Evolutionary conservation across 2,797 vertebrate genomes (phyloP), one percentile per base, ranked within the genome.

Genomic region (Labroides dimidiatus): DNA sequence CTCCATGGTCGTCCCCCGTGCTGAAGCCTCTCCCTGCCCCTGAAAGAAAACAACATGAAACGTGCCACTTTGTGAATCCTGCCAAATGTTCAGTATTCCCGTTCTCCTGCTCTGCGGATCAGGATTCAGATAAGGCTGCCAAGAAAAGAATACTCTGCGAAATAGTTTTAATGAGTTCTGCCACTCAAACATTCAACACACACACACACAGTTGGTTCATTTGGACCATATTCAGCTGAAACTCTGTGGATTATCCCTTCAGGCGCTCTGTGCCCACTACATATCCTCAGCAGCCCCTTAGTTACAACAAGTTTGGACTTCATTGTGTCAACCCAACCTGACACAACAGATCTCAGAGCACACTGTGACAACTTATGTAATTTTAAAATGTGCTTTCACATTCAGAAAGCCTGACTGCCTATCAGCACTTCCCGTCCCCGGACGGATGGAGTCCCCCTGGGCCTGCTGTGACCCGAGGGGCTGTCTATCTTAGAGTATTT

Each of bases 1-100:
- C 88, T 97, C 96, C 95, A 98, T 97, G 92, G 84, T 89, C 54
- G 87, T 93, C 78, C 91, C 80, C 16, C 91, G 82, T 1, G 86
- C 81, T 90, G 93, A 93, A 89, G 92, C 92, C 80, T 93, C 93
- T 75, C 93, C 93, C 79, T 92, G 91, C 83, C 92, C 93, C 93
- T 94, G 81, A 30, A 69, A 82, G 45, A 69, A 17, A 70, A 55
- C 41, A 80, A 77, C 50, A 74, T 37, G 39, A 61, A 63, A 64
- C 1, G 36, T 44, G 55, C 36, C 61, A 21, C 59, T 82, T 82
- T 21, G 64, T 72, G 59, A 74, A 59, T 69, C 70, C 49, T 63
- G 72, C 66, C 69, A 77, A 78, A 78, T 45, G 64, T 61, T 77
- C 67, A 68, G 71, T 24, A 54, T 72, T 74, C 65, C 49, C 55